phyloP scores from a whole-genome alignment of 2,797 vertebrate species.

The Gadopsis bispinosus region DNA sequence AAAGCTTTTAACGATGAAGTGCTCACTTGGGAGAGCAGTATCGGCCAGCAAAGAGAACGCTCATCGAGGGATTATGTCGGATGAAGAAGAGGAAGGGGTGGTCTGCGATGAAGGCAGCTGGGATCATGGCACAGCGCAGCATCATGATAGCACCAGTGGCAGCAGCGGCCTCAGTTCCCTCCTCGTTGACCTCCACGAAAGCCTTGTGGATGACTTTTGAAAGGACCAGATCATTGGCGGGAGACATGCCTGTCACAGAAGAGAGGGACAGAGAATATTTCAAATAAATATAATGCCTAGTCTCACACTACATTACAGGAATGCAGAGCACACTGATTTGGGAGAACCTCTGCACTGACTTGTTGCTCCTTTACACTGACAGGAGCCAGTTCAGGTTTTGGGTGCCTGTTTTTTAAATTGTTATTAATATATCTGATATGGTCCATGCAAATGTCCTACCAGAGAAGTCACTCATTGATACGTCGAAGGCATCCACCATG shows the following conservation, averaged over 20 bases:
- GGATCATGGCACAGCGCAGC: slow-evolving; percentile 49
- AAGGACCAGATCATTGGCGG: slow-evolving; percentile 81
- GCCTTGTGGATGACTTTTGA: slow-evolving; percentile 92
- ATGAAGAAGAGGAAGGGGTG: slow-evolving; percentile 96
- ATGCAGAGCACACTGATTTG: background rate
- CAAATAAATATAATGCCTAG: fast-evolving
- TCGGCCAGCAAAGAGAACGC: slow-evolving; percentile 90
- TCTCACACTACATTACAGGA: background rate
- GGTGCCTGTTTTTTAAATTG: background rate
- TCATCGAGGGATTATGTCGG: slow-evolving; percentile 83
- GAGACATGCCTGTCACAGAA: slow-evolving; percentile 83
- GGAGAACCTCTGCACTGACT: background rate
- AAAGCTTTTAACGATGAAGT: background rate
- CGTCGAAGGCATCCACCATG: slow-evolving; percentile 89
- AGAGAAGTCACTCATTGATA: slow-evolving; percentile 84
- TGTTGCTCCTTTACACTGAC: background rate
- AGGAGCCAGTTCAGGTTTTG: background rate
- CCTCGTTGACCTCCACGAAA: slow-evolving; percentile 91
- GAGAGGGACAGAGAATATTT: background rate
- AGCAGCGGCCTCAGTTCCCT: slow-evolving; percentile 91
- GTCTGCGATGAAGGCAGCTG: slow-evolving; percentile 81
- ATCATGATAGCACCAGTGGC: slow-evolving; percentile 82
- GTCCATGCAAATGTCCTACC: slow-evolving; percentile 55
- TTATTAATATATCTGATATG: background rate
- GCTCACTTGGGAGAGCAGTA: slow-evolving; percentile 77